Evolutionary conservation across 2,888 invertebrate species (phyloP), one percentile per base, ranked within the genome.

Genomic region (Volucella zonaria): DNA sequence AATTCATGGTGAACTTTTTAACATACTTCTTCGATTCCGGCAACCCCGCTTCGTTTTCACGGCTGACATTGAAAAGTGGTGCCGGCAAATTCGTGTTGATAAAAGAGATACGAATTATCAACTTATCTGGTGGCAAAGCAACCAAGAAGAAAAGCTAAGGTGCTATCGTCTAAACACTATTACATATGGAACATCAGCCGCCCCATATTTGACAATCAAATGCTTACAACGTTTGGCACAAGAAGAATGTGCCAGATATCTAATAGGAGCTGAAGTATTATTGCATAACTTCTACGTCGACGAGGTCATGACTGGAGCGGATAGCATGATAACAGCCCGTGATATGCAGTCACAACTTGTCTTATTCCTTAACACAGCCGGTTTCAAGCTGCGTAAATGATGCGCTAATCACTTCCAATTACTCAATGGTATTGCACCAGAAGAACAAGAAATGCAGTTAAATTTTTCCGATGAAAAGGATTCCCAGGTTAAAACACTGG

Each of bases 41-140:
- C 47, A 6, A 31, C 31, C 31, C 31, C 6, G 52, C 10, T 81
- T 52, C 10, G 74, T 71, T 9, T 80, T 80, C n/a, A 73, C 76
- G 6, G 54, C 82, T 0, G 80, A 77, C 43, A 80, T 82, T 8
- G 52, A 74, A 18, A 80, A 86, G 38, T 80, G 80, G 77, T 83
- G 80, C 58, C 71, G 81, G 0, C 81, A 87, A 40, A 86, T 87
- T n/a, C 80, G 80, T 76, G 52, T 86, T 1, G 40, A 75, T 10
- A 43, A 75, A 10, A 42, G 64, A 3, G 82, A 87, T 47, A 56
- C 62, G 4, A 68, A 81, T 10, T 87, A 43, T 66, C 81, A 87
- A 47, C 42, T 81, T 49, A 86, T 86, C 10, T 10, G 83, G 0
- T 87, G 86, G 86, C 67, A 64, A 76, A 14, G 80, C 51, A 1